Evolutionary conservation across 35 echinoderm and acorn worm genomes (phyloP), one percentile per base, ranked within the genome.

Genomic region (Eucidaris tribuloides): DNA sequence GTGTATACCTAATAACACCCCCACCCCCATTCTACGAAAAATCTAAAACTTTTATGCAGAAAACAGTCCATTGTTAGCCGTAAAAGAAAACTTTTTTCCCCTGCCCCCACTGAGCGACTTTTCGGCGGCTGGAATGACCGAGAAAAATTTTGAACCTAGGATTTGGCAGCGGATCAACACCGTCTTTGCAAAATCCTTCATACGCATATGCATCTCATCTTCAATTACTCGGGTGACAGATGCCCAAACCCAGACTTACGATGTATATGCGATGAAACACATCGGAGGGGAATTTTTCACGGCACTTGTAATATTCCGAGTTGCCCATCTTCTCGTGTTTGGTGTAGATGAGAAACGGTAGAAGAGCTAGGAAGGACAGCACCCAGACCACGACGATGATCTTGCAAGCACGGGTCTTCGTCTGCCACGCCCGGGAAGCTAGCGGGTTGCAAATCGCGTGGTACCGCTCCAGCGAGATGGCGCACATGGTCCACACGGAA

Each of bases 401-500:
- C 71, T 91, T 92, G 65, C 89, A 99, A 15, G 96, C 96, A 42
- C 87, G 91, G 2, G 82, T 58, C 44, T 99, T 99, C 4, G 96
- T 99, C 54, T 99, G 96, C 96, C 96, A 99, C 3, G 82, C 83
- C 2, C 96, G 78, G 2, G 96, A 99, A 2, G 91, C 85, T 36
- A 99, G 59, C 5, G 96, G 96, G 52, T 90, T 85, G 57, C 96
- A 99, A 22, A 99, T 99, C n/a, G 96, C 96, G 37, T 93, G 91
- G 44, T 99, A 99, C 35, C 96, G 41, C 70, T 99, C 96, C 62
- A 99, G 62, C 0, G 96, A 92, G 36, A 99, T 99, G 45, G 91
- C 91, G 30, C 93, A 91, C 96, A 99, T 93, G 11, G 96, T 99
- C 96, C 96, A 99, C 0, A 93, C 84, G 3, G 96, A 99, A 11